Evolutionary conservation across 2,888 invertebrate genomes (phyloP).

Genomic region (Amphiduros pacificus): DNA sequence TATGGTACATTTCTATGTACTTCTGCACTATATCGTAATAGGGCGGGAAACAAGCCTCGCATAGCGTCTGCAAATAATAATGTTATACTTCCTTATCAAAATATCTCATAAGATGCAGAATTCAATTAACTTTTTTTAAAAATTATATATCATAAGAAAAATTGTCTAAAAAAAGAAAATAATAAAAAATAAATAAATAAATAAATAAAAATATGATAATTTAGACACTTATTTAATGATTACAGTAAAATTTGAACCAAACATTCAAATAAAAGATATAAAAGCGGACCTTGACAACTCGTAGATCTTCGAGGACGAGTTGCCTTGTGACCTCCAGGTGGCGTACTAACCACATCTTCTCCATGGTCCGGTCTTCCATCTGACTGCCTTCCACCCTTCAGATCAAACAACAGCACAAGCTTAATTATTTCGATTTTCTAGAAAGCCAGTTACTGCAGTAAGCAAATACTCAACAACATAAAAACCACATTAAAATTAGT

Average conservation of each 20-base stretch:
- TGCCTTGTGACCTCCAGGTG: constrained; percentile 85
- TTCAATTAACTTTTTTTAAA: not conserved
- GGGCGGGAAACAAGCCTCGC: constrained; percentile 90
- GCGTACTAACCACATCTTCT: constrained; percentile 94
- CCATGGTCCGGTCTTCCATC: constrained; percentile 84
- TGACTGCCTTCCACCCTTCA: constrained; percentile 91
- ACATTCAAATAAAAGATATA: not conserved
- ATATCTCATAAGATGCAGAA: too few relatives aligned
- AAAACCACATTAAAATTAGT: too few relatives aligned
- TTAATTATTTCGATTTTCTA: too few relatives aligned
- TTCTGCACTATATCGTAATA: constrained; percentile 88
- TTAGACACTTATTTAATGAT: not conserved
- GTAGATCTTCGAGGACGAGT: constrained; percentile 84
- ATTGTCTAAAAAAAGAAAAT: not conserved
- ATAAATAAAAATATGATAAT: not conserved
- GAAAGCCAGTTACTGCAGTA: too few relatives aligned
- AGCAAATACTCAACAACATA: too few relatives aligned
- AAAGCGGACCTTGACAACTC: constrained; percentile 74
- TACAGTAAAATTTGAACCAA: not conserved
- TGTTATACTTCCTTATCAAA: not conserved
- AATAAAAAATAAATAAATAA: not conserved
- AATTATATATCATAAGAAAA: not conserved
- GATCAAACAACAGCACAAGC: too few relatives aligned
- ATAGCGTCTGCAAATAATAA: constrained; percentile 47
- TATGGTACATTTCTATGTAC: constrained; percentile 93